Conservation (phyloP, 1,140 invertebrate genomes). For the Pectinophora gossypiella region DNA sequence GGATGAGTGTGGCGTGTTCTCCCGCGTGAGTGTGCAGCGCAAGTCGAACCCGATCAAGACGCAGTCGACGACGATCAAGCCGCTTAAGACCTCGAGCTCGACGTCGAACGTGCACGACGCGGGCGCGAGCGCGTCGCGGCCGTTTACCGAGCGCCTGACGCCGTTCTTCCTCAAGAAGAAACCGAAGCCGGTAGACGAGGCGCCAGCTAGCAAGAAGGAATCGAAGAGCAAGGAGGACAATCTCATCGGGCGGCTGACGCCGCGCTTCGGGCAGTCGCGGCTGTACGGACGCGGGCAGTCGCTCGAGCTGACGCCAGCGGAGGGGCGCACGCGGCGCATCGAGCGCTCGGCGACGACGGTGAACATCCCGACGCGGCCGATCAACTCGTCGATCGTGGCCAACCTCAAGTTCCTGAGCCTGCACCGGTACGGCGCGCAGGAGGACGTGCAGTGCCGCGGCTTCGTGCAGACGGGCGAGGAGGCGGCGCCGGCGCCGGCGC, state of each 20-base stretch:
- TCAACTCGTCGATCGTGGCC: conserved; percentile 60
- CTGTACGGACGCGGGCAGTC: conserved; percentile 55
- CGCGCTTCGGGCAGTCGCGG: conserved; percentile 62
- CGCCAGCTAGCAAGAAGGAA: conserved; percentile 8
- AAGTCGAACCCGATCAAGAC: conserved; percentile 70
- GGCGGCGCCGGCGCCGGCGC: conserved; percentile 10
- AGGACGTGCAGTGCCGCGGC: conserved; percentile 44
- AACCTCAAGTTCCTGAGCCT: conserved; percentile 59
- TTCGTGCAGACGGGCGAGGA: conserved; percentile 27
- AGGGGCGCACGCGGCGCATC: conserved; percentile 39
- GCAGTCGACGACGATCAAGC: conserved; percentile 39
- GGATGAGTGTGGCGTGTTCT: conserved; percentile 56
- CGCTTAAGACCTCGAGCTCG: conserved; percentile 56
- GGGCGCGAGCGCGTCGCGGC: conserved; percentile 47
- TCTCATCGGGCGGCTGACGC: conserved; percentile 56
- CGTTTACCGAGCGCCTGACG: conserved; percentile 56
- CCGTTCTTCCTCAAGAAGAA: conserved; percentile 69
- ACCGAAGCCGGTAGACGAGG: conserved; percentile 40
- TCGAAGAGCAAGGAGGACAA: conserved; percentile 55
- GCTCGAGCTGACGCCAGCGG: conserved; percentile 44
- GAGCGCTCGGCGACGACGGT: conserved; percentile 62
- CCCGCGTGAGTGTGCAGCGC: conserved; percentile 57
- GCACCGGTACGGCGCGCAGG: conserved; percentile 58
- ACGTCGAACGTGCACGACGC: conserved; percentile 58
- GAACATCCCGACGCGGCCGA: conserved; percentile 50